These are phyloP conservation scores for Manduca sexta DNA, from an alignment of 1,140 invertebrate species.

Conservation along the genomic window DNA sequence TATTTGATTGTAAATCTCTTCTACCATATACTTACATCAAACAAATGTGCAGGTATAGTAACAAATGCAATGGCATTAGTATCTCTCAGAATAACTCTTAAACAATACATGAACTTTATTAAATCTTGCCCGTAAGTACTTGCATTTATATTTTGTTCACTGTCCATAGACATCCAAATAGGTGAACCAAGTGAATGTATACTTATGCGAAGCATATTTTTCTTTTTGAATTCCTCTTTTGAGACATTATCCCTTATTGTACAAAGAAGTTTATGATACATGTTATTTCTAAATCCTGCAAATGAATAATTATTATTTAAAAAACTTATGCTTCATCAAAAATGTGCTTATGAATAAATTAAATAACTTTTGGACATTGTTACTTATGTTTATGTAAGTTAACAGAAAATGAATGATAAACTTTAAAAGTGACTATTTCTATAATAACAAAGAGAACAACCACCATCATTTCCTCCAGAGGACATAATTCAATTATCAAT, in stretches of 20 bases:
- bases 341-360: no score
- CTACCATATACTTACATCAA: slow-evolving; percentile 75
- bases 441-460: no score
- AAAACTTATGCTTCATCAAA: background rate
- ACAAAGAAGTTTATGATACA: slow-evolving; percentile 67
- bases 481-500: no score
- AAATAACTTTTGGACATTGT: no score
- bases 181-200: slow-evolving; percentile 85
- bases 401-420: no score
- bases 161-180: slow-evolving; percentile 78
- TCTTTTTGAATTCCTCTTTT: slow-evolving; percentile 74
- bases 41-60: slow-evolving; percentile 84
- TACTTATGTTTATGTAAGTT: no score
- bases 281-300: slow-evolving; percentile 59
- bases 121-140: slow-evolving; percentile 74
- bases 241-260: slow-evolving; percentile 56
- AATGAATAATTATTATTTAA: background rate
- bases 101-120: slow-evolving; percentile 82
- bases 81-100: slow-evolving; percentile 81
- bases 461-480: no score
- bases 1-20: no score
- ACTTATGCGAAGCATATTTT: slow-evolving; percentile 82
- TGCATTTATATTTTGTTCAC: slow-evolving; percentile 50
- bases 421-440: no score
- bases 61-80: slow-evolving; percentile 82